Conservation (phyloP, 1,140 invertebrate species). For the Drosophila mauritiana region DNA sequence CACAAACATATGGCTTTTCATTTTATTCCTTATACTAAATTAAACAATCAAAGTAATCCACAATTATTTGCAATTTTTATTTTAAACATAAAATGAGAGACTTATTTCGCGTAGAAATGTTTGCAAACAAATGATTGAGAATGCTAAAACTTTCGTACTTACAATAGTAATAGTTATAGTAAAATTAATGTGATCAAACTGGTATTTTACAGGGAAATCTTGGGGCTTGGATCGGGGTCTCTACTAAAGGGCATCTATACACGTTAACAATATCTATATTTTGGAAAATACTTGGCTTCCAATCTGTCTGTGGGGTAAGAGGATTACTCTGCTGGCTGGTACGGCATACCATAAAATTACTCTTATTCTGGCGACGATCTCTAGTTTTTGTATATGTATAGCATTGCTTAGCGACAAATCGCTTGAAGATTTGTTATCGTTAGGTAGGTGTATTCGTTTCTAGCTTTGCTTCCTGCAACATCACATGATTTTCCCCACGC, state of each 20-base stretch:
- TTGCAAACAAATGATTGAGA: slow-evolving; percentile 36
- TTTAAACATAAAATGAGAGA: slow-evolving; percentile 44
- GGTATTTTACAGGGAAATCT: slow-evolving; percentile 42
- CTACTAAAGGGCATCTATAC: slow-evolving; percentile 39
- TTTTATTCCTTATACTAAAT: neutral
- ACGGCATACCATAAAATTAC: slow-evolving; percentile 9
- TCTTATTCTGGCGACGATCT: slow-evolving; percentile 33
- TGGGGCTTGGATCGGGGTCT: slow-evolving; percentile 15
- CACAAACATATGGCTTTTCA: neutral
- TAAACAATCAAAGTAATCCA: slow-evolving; percentile 15
- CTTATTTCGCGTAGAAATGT: slow-evolving; percentile 33
- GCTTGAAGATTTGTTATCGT: slow-evolving; percentile 58
- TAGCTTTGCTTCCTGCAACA: slow-evolving; percentile 81
- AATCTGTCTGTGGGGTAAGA: slow-evolving; percentile 23
- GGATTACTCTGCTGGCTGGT: slow-evolving; percentile 17
- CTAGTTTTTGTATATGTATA: slow-evolving; percentile 37
- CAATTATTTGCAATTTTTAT: slow-evolving; percentile 47
- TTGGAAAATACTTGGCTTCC: slow-evolving; percentile 20
- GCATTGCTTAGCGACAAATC: slow-evolving; percentile 32
- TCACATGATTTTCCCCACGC: slow-evolving; percentile 65
- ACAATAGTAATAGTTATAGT: slow-evolving; percentile 48
- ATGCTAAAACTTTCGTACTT: slow-evolving; percentile 55
- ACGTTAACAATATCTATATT: slow-evolving; percentile 27
- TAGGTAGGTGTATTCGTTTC: slow-evolving; percentile 81
- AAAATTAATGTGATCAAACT: slow-evolving; percentile 40